Base-by-base conservation (phyloP, 2,797 vertebrate genomes). In the Neosilurus mollespiculum region DNA sequence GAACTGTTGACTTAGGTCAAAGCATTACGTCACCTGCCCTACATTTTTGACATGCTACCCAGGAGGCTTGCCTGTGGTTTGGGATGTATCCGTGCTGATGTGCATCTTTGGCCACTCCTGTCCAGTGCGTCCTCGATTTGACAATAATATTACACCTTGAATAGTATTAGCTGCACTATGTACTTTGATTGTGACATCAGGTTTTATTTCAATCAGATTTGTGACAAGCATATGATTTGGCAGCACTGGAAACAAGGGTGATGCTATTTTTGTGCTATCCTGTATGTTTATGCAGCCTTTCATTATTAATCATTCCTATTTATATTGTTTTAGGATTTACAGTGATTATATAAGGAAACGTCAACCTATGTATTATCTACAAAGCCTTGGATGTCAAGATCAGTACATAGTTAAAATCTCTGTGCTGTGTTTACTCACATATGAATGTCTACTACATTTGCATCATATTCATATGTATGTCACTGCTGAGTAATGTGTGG, bases 381-480 rank as follows among this genome's bases (percentile, higher is more conserved):
- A 51, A 64, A 26, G 16, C 15, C 22, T 20, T 7, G 5, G 3
- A 62, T 24, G 22, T 62, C 22, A 18, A 62, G 37, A 62, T 64
- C 22, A 37, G 22, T 9, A 53, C 37, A 56, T 16, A 26, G 59
- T 43, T 67, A 22, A 56, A 49, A 8, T 64, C 34, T 86, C 77
- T 86, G 73, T 81, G 61, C 26, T 80, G 69, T 64, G 51, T 59
- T 67, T 80, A 61, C 62, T 56, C 65, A 64, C 56, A 79, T 34
- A 59, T 67, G 43, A 81, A 77, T 77, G 37, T 80, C 34, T 18
- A 22, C 61, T 15, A 56, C 75, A 89, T 92, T 92, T 93, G 89
- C 90, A 92, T 93, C 61, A 83, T 82, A 88, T 83, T 85, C 85
- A 81, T 81, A n/a, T 86, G 30, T 82, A 73, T 85, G 64, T 24